These are phyloP conservation scores for Rhinichthys osculus DNA, from an alignment of 2,797 vertebrate species.

Conservation along the genomic window DNA sequence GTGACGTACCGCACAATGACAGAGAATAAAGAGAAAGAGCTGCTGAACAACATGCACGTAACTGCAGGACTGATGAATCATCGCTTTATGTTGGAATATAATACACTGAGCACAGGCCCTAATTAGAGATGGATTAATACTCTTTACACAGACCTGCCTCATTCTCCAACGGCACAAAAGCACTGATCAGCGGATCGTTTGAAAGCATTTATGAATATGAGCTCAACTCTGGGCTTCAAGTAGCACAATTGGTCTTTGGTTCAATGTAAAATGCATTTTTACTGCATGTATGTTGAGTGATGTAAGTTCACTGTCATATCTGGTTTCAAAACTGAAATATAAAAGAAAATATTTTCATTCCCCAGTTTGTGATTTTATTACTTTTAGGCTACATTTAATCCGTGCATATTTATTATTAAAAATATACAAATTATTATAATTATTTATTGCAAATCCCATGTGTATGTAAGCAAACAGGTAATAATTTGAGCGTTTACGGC, in stretches of 20 bases:
- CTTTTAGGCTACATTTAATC: background rate
- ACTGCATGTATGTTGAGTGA: background rate
- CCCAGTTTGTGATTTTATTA: background rate
- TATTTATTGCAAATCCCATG: background rate
- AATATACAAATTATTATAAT: background rate
- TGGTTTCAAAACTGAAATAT: background rate
- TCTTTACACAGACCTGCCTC: conserved; percentile 36
- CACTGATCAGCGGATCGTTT: background rate
- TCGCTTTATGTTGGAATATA: background rate
- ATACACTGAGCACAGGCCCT: background rate
- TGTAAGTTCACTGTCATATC: background rate
- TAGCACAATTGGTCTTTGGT: too few relatives aligned
- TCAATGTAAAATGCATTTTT: background rate
- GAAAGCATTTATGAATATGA: conserved; percentile 31
- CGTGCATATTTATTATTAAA: background rate
- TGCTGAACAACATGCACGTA: background rate
- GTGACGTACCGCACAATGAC: background rate
- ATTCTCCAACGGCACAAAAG: conserved; percentile 4
- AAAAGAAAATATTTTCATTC: background rate
- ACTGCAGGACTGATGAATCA: background rate
- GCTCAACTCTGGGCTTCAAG: conserved; percentile 15
- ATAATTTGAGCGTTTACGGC: background rate
- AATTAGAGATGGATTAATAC: conserved; percentile 33
- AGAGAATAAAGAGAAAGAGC: conserved; percentile 17
- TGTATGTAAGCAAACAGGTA: background rate